Evolutionary conservation across 2,797 vertebrate genomes (phyloP).

Genomic region (Botia kubotai): DNA sequence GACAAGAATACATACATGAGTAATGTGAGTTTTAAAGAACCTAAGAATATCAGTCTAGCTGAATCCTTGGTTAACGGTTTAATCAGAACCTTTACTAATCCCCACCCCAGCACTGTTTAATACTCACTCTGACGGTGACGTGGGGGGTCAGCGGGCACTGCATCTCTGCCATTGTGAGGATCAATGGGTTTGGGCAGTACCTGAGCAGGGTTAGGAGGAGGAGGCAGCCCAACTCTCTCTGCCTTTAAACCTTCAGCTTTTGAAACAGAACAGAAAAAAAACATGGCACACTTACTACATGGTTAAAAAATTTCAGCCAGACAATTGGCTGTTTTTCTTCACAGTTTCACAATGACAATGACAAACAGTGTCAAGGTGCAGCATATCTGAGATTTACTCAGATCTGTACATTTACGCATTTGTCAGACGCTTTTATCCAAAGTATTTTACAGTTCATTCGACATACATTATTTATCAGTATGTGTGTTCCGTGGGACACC

Average conservation of each 20-base stretch:
- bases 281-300: background rate
- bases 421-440: too few species aligned
- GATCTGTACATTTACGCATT: too few species aligned
- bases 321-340: background rate
- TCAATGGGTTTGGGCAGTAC: slow-evolving; percentile 81
- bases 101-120: background rate
- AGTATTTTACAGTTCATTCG: too few species aligned
- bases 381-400: too few species aligned
- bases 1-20: background rate
- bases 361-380: too few species aligned
- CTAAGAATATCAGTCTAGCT: background rate
- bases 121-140: slow-evolving; percentile 94
- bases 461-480: too few species aligned
- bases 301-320: background rate
- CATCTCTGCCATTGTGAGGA: slow-evolving; percentile 75
- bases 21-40: background rate
- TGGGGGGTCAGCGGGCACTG: slow-evolving; percentile 75
- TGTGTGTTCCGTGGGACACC: too few species aligned
- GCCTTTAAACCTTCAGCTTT: slow-evolving; percentile 74
- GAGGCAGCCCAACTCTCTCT: slow-evolving; percentile 73
- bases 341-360: too few species aligned
- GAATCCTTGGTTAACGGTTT: background rate
- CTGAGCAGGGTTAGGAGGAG: slow-evolving; percentile 81
- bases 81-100: background rate
- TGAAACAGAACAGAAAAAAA: background rate